Base-by-base conservation (phyloP, 2,113 vertebrate species). In the Macquaria ambigua region DNA sequence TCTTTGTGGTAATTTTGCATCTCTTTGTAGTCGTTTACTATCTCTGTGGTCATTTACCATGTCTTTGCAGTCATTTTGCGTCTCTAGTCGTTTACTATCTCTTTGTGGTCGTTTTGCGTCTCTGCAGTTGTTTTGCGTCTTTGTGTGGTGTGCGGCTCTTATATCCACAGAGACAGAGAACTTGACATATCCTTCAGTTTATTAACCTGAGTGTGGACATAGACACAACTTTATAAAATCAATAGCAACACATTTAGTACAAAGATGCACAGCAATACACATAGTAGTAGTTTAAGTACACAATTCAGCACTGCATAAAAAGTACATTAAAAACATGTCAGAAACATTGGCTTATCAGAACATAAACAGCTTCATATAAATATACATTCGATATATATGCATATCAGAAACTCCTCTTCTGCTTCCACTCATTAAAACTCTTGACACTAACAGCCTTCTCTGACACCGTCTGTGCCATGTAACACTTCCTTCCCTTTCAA, bases 151-250 rank as follows among this genome's bases (percentile, higher is more conserved):
- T 39, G 21, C 31, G 28, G 8, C 12, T 62, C 50, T 43, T 31
- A 11, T 1, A 59, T 43, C 5, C 23, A 89, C 55, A 69, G 39
- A 82, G 8, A 71, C 43, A 34, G 69, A 37, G 9, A 12, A 63
- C 59, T 5, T 46, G 41, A 74, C 34, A 41, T 84, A 83, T 82
- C 48, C 55, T 90, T 79, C 53, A 87, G 64, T 96, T 96, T 95
- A 95, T 97, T 97, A 95, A 97, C 96, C 97, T 96, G 96, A 97
- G 95, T 94, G 87, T 94, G 91, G 93, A 97, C 96, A 96, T 86
- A 90, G 86, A 94, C 94, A 96, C 94, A 96, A 96, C 93, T 83
- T 96, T 96, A 96, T 90, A 95, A 96, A 97, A 96, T 95, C 61
- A 94, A 93, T 81, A 83, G 74, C 56, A 78, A 95, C 90, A 95